Conservation (phyloP, 2,888 invertebrate genomes). For the Phalera bucephala region DNA sequence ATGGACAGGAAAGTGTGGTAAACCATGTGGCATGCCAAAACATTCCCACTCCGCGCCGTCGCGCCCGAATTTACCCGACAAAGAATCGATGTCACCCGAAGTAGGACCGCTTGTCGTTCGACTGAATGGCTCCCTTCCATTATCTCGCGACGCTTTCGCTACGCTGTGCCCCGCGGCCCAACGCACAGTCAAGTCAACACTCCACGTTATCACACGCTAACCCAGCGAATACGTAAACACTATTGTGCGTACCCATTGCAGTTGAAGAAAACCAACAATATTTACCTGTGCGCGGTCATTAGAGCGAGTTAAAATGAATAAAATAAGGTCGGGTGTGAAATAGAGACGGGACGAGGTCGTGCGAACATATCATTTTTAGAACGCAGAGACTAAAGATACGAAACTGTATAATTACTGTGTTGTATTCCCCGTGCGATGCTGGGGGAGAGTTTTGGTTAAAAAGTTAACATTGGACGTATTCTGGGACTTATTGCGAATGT, state of each 20-base stretch:
- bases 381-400: constrained; percentile 39
- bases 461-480: constrained; percentile 63
- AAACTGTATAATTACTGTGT: constrained; percentile 68
- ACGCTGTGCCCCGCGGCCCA: constrained; percentile 29
- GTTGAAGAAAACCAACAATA: constrained; percentile 24
- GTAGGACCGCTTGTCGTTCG: constrained; percentile 39
- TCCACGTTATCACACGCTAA: constrained; percentile 52
- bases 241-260: constrained; percentile 26
- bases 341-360: constrained; percentile 42
- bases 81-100: constrained; percentile 75
- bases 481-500: constrained; percentile 79
- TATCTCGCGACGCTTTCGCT: constrained; percentile 65
- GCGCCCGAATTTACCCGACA: constrained; percentile 63
- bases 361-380: constrained; percentile 28
- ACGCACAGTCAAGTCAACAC: constrained; percentile 28
- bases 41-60: constrained; percentile 57
- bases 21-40: constrained; percentile 29
- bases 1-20: neutral
- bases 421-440: constrained; percentile 70
- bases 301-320: constrained; percentile 61
- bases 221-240: constrained; percentile 50
- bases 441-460: constrained; percentile 69
- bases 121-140: constrained; percentile 44
- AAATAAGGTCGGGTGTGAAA: constrained; percentile 77
- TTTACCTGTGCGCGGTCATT: constrained; percentile 20